Evolutionary conservation across 2,797 vertebrate species (phyloP).

Genomic region (Danio tinwini): DNA sequence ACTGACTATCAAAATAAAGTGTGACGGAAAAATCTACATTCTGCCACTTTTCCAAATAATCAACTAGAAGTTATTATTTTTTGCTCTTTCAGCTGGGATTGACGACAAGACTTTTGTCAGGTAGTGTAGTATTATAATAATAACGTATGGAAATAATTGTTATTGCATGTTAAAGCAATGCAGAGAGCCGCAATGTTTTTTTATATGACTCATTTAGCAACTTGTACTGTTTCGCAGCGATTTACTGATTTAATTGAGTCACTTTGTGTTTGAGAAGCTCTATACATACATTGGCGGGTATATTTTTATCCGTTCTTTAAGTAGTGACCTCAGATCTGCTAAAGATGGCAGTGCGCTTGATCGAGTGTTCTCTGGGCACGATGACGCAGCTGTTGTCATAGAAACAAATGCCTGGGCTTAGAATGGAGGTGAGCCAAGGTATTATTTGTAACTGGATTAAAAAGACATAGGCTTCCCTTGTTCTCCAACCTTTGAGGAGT

Average conservation of each 20-base stretch:
- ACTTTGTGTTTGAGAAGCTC: not conserved
- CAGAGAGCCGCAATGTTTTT: not conserved
- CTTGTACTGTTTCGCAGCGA: not conserved
- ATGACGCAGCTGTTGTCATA: slow-evolving; percentile 41
- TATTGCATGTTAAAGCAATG: not conserved
- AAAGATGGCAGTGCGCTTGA: slow-evolving; percentile 37
- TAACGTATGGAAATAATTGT: not conserved
- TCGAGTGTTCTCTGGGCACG: slow-evolving; percentile 32
- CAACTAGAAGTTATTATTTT: too few relatives aligned
- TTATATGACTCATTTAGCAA: slow-evolving; percentile 8
- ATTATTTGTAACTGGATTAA: slow-evolving; percentile 47
- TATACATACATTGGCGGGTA: not conserved
- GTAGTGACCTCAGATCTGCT: slow-evolving; percentile 22
- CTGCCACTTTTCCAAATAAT: too few relatives aligned
- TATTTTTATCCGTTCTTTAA: slow-evolving; percentile 21
- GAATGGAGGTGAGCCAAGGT: slow-evolving; percentile 51
- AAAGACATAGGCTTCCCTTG: slow-evolving; percentile 28
- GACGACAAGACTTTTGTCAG: too few relatives aligned
- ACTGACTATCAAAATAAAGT: too few relatives aligned
- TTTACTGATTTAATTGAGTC: not conserved
- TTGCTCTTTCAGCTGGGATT: too few relatives aligned
- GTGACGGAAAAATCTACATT: too few relatives aligned
- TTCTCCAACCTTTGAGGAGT: not conserved
- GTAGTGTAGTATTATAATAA: not conserved
- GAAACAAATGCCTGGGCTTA: slow-evolving; percentile 53